Percentiles rank a stretch among this genome's conserved stretches.
These are phyloP conservation scores for Folsomia candida DNA, from an alignment of 2,888 invertebrate genomes.

Conservation along the genomic window DNA sequence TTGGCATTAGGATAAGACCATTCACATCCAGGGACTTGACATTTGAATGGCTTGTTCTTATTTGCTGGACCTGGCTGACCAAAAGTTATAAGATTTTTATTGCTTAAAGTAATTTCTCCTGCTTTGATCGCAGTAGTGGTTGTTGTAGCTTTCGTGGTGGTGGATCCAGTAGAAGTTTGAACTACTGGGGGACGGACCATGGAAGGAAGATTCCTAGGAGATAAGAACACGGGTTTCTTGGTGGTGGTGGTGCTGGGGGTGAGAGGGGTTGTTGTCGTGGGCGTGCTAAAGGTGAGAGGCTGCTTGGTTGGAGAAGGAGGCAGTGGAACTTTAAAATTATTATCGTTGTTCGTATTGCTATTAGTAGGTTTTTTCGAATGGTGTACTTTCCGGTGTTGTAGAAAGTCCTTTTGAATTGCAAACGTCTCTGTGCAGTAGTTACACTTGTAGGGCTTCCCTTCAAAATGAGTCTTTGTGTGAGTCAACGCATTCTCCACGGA, in stretches of 20 bases:
- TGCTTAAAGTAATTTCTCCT: neutral
- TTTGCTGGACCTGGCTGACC: neutral
- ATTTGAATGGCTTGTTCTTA: slow-evolving; percentile 4
- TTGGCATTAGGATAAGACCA: slow-evolving; percentile 14
- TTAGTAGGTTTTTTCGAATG: neutral
- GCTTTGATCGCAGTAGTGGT: neutral
- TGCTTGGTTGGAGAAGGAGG: neutral
- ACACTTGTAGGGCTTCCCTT: slow-evolving; percentile 35
- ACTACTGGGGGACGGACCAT: neutral
- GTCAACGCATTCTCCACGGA: slow-evolving; percentile 32
- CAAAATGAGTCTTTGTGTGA: slow-evolving; percentile 37
- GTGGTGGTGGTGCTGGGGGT: neutral
- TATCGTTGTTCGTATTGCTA: too few species aligned
- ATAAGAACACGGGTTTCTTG: slow-evolving; percentile 2
- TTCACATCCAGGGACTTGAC: slow-evolving; percentile 1
- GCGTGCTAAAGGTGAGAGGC: too few species aligned
- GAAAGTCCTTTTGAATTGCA: slow-evolving; percentile 30
- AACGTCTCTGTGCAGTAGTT: slow-evolving; percentile 34
- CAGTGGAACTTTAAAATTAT: too few species aligned
- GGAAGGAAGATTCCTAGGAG: neutral
- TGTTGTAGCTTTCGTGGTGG: too few species aligned
- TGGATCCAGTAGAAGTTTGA: too few species aligned
- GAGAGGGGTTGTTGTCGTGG: too few species aligned
- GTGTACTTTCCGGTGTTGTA: slow-evolving; percentile 28
- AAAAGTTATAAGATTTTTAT: neutral